Evolutionary conservation across 2,888 invertebrate species (phyloP).

Genomic region (Eupithecia dodoneata): DNA sequence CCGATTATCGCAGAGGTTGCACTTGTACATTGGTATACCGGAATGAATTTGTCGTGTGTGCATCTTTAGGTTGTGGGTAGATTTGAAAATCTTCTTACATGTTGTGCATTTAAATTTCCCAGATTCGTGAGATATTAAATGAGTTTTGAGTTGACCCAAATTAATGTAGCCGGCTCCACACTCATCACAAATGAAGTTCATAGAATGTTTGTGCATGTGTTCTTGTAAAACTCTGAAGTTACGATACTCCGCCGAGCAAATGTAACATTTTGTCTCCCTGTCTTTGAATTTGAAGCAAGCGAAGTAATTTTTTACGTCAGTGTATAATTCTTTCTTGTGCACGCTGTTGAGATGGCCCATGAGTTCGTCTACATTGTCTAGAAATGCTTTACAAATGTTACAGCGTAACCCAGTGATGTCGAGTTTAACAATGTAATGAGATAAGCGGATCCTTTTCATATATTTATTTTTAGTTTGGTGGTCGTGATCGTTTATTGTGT

Average conservation of each 20-base stretch:
- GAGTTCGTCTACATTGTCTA: constrained; percentile 48
- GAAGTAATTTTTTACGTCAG: constrained; percentile 52
- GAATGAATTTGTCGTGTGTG: constrained; percentile 31
- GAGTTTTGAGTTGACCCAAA: constrained; percentile 49
- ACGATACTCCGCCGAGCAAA: constrained; percentile 51
- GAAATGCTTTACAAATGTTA: constrained; percentile 52
- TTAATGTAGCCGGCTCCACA: constrained; percentile 51
- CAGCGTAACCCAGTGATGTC: constrained; percentile 66
- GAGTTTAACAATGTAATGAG: constrained; percentile 55
- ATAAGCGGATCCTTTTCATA: constrained; percentile 32
- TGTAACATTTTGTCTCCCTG: constrained; percentile 51
- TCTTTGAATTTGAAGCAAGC: constrained; percentile 60
- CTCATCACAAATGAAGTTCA: constrained; percentile 57
- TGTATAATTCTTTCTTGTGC: constrained; percentile 53
- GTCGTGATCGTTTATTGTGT: constrained; percentile 50
- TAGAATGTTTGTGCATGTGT: constrained; percentile 63
- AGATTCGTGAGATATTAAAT: constrained; percentile 56
- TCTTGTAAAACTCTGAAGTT: constrained; percentile 58
- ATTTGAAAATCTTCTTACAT: constrained; percentile 30
- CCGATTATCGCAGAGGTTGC: constrained; percentile 59
- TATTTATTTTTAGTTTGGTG: constrained; percentile 28
- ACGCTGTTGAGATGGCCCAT: constrained; percentile 51
- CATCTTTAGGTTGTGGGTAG: constrained; percentile 11
- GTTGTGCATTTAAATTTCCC: constrained; percentile 47
- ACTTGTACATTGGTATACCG: constrained; percentile 47